These are phyloP conservation scores for Campoplex capitator DNA, from an alignment of 2,888 invertebrate genomes.

Conservation along the genomic window DNA sequence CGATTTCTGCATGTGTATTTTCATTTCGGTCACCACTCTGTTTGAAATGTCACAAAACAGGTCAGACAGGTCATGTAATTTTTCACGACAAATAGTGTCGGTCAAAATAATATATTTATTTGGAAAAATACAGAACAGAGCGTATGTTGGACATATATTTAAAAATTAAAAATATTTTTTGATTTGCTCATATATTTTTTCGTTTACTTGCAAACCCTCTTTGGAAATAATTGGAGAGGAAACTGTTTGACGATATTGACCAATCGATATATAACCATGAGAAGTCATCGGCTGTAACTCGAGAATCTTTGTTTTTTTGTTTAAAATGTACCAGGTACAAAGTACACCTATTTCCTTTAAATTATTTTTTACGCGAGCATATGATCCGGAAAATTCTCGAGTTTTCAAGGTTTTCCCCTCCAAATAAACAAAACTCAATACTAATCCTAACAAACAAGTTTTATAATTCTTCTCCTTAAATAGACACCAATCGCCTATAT, in stretches of 20 bases:
- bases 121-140: slow-evolving; percentile 5
- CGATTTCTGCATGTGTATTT: no score
- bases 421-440: slow-evolving; percentile 31
- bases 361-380: slow-evolving; percentile 33
- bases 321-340: slow-evolving; percentile 30
- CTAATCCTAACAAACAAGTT: slow-evolving; percentile 28
- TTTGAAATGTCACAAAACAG: neutral
- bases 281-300: slow-evolving; percentile 24
- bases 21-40: no score
- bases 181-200: neutral
- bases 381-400: slow-evolving; percentile 32
- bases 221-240: slow-evolving; percentile 24
- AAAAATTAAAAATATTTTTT: slow-evolving; percentile 15
- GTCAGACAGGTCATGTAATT: slow-evolving; percentile 6
- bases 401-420: slow-evolving; percentile 23
- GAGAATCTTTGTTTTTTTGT: slow-evolving; percentile 22
- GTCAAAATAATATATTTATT: neutral
- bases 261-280: slow-evolving; percentile 25
- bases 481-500: slow-evolving; percentile 30
- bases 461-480: slow-evolving; percentile 25
- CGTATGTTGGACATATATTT: neutral
- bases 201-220: slow-evolving; percentile 23
- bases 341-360: slow-evolving; percentile 19
- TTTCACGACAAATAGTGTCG: neutral
- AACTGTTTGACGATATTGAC: slow-evolving; percentile 20